Evolutionary conservation across 2,797 vertebrate species (phyloP).

Genomic region (Malurus leucopterus): DNA sequence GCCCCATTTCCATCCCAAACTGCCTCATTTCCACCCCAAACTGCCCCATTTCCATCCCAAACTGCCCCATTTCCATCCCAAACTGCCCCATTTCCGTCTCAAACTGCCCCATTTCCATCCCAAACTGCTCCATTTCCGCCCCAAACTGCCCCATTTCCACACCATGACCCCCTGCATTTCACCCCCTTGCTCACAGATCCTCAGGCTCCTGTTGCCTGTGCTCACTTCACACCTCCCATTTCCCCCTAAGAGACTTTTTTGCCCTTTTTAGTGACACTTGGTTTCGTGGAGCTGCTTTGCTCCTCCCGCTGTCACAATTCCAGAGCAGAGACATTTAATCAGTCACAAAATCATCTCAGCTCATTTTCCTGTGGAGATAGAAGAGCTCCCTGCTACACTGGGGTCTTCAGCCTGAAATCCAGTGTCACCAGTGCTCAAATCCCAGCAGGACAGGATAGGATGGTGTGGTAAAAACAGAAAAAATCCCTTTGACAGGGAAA

Average conservation of each 20-base stretch:
- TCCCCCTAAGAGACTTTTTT: background rate
- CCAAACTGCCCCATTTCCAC: too few relatives aligned
- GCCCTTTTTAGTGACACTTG: background rate
- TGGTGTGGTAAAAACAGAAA: background rate
- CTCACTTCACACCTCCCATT: background rate
- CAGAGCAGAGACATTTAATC: background rate
- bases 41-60: too few relatives aligned
- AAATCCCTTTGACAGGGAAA: background rate
- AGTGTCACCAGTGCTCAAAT: background rate
- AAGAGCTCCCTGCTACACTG: rapidly evolving
- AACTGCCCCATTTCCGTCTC: too few relatives aligned
- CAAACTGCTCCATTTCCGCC: too few relatives aligned
- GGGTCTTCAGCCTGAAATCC: background rate
- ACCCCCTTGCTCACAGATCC: background rate
- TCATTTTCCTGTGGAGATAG: background rate
- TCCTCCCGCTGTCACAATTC: background rate
- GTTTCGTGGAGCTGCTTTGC: background rate
- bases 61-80: too few relatives aligned
- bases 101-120: too few relatives aligned
- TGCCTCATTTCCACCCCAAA: too few relatives aligned
- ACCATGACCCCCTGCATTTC: background rate
- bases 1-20: too few relatives aligned
- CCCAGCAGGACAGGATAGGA: background rate
- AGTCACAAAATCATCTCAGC: background rate
- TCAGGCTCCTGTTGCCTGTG: rapidly evolving